Conservation (phyloP, 92 coral and sea anemone species). For the Desmophyllum pertusum region DNA sequence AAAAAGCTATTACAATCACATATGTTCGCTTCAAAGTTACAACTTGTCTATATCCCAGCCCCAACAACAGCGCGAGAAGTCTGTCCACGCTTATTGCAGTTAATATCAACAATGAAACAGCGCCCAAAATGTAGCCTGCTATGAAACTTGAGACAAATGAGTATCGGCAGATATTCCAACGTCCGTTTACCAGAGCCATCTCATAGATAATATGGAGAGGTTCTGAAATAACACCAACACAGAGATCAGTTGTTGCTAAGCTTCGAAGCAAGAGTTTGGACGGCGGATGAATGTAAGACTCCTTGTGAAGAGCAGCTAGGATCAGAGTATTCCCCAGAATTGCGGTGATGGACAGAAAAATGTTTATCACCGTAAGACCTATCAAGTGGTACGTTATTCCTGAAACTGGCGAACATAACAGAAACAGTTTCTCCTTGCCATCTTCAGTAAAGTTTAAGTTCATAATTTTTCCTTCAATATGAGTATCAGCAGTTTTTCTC, state of each 20-base stretch:
- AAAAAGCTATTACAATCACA: neutral
- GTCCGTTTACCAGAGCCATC: conserved; percentile 9
- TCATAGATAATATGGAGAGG: conserved; percentile 8
- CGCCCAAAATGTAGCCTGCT: neutral
- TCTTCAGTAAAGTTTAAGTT: neutral
- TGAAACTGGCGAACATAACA: neutral
- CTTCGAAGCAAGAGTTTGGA: too few species aligned
- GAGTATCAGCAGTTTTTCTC: too few species aligned
- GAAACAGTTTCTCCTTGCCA: neutral
- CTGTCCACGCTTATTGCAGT: conserved; percentile 24
- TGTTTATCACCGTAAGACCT: too few species aligned
- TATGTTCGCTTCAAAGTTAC: conserved; percentile 6
- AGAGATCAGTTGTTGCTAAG: too few species aligned
- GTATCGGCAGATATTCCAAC: conserved; percentile 19
- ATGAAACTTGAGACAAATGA: neutral
- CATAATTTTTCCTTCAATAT: too few species aligned
- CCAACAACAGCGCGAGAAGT: neutral
- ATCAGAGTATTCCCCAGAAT: too few species aligned
- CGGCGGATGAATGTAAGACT: too few species aligned
- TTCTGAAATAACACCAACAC: conserved; percentile 10
- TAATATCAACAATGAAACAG: conserved; percentile 9
- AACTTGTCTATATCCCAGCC: neutral
- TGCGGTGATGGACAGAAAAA: too few species aligned
- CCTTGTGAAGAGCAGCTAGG: too few species aligned
- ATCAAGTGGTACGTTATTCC: neutral